A percentile compares a stretch with the other conserved stretches of the same genome.
Evolutionary conservation across 2,113 vertebrate genomes (phyloP).

Genomic region (Misgurnus anguillicaudatus): DNA sequence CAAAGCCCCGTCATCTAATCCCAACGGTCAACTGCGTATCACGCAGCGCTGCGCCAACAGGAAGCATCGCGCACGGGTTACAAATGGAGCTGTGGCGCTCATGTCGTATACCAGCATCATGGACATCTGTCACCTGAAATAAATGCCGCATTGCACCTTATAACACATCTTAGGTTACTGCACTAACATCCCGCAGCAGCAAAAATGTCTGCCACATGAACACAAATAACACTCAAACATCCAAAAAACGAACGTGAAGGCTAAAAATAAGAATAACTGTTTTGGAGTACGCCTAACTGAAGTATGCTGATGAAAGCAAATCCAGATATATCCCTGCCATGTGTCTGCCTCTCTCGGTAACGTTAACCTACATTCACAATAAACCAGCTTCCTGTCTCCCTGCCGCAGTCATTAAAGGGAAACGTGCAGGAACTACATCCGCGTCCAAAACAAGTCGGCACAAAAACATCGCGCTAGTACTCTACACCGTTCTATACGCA

Average conservation of each 20-base stretch:
- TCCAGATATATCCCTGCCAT: conserved; percentile 36
- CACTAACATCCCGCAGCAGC: background rate
- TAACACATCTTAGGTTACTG: conserved; percentile 6
- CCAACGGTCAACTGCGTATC: conserved; percentile 35
- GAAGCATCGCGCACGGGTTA: background rate
- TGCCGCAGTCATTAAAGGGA: conserved; percentile 47
- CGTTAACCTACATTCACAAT: conserved; percentile 42
- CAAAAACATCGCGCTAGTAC: background rate
- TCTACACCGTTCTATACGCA: background rate
- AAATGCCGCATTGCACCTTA: conserved; percentile 32
- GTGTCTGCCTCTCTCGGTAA: conserved; percentile 36
- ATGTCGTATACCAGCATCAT: background rate
- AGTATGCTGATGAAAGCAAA: conserved; percentile 28
- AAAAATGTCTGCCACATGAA: background rate
- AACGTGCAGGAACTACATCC: conserved; percentile 41
- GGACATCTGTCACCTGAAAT: conserved; percentile 35
- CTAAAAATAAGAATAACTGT: background rate
- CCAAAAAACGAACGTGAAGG: background rate
- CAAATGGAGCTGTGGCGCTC: conserved; percentile 4
- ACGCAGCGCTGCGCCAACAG: conserved; percentile 36
- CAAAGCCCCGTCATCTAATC: conserved; percentile 28
- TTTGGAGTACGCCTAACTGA: background rate
- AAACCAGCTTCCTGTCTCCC: conserved; percentile 38
- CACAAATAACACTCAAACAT: background rate
- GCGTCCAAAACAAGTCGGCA: conserved; percentile 19